Percentiles rank a stretch among this genome's conserved stretches.
phyloP scores from a whole-genome alignment of 30 jellyfish, hydroid and myxozoan species.

The Cassiopea andromeda region DNA sequence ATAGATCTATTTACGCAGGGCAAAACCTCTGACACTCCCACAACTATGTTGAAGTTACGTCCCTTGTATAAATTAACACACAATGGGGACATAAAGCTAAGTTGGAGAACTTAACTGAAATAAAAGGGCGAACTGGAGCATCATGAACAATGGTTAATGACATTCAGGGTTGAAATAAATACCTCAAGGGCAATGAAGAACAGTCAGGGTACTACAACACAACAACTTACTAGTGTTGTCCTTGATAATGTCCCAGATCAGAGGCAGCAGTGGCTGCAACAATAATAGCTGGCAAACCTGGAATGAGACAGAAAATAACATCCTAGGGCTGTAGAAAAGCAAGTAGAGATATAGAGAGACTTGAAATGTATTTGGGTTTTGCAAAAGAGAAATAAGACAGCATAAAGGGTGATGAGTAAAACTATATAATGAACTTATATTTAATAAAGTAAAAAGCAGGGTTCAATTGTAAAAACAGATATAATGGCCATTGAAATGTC shows the following conservation, averaged over 20 bases:
- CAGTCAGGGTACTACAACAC: neutral
- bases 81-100: no score
- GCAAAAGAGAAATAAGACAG: neutral
- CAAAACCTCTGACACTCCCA: no score
- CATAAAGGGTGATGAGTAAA: neutral
- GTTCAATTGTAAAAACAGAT: neutral
- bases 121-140: no score
- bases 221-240: slow-evolving; percentile 88
- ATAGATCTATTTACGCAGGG: no score
- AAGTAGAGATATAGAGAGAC: neutral
- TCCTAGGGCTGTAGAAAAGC: neutral
- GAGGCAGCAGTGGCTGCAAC: slow-evolving; percentile 77
- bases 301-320: neutral
- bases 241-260: slow-evolving; percentile 79
- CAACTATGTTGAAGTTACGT: no score
- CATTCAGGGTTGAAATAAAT: no score
- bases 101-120: no score
- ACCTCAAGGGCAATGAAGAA: neutral
- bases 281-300: slow-evolving; percentile 90
- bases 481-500: neutral
- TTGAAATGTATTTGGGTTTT: neutral
- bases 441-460: neutral
- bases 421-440: neutral
- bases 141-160: no score
- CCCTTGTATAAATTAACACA: no score